phyloP scores from a whole-genome alignment of 2,888 invertebrate genomes.

The Anoncus sp. region DNA sequence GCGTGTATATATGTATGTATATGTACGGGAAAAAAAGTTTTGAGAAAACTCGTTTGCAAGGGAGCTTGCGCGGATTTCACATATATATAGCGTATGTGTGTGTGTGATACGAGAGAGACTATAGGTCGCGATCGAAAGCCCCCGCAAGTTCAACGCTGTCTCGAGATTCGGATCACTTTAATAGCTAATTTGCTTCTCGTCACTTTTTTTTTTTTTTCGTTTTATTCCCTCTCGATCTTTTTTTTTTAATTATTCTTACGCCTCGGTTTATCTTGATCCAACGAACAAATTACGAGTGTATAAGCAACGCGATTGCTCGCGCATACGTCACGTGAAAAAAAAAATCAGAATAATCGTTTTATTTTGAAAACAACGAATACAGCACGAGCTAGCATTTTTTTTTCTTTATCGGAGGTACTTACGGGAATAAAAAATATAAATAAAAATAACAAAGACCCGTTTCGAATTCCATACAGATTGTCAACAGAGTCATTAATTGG shows the following conservation, averaged over 20 bases:
- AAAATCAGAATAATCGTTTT: slow-evolving; percentile 23
- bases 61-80: slow-evolving; percentile 6
- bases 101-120: too few species aligned
- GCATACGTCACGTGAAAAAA: background rate
- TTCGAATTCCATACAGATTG: slow-evolving; percentile 11
- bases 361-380: slow-evolving; percentile 17
- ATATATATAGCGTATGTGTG: too few species aligned
- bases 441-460: slow-evolving; percentile 13
- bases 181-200: background rate
- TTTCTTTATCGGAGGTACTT: slow-evolving; percentile 3
- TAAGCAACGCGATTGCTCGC: slow-evolving; percentile 6
- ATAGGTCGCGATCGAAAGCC: background rate
- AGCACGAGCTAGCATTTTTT: too few species aligned
- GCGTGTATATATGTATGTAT: background rate
- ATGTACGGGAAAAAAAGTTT: slow-evolving; percentile 1
- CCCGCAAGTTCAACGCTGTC: background rate
- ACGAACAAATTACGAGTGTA: background rate
- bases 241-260: background rate
- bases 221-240: too few species aligned
- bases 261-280: background rate
- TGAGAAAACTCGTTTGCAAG: slow-evolving; percentile 3
- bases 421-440: background rate
- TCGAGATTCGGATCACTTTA: background rate
- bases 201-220: background rate
- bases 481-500: slow-evolving; percentile 29